These are phyloP conservation scores for Python bivittatus DNA, from an alignment of 2,113 vertebrate species.

Conservation along the genomic window DNA sequence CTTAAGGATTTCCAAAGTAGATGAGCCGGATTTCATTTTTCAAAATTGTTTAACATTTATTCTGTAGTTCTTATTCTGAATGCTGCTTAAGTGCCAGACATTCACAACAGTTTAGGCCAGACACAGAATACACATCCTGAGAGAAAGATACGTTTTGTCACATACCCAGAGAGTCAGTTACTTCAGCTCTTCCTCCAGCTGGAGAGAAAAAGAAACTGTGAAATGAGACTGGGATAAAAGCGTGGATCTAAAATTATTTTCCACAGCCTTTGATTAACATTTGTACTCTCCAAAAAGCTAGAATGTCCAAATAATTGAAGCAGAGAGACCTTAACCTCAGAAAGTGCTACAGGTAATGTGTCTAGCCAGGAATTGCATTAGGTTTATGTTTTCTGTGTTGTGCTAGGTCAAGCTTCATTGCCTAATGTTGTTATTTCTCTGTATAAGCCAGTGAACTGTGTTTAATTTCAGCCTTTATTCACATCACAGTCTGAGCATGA, in stretches of 20 bases:
- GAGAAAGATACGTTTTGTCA: background rate
- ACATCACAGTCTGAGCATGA: background rate
- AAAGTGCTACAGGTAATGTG: background rate
- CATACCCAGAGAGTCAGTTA: background rate
- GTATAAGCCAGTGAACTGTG: background rate
- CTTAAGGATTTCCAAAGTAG: background rate
- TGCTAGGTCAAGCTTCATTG: background rate
- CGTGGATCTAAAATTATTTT: background rate
- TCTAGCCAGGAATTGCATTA: background rate
- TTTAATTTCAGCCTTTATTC: background rate
- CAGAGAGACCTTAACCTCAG: background rate
- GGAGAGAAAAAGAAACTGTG: background rate
- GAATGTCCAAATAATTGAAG: background rate
- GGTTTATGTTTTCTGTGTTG: background rate
- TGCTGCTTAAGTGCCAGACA: background rate
- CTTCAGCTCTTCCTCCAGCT: background rate
- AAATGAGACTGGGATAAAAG: background rate
- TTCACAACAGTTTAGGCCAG: background rate
- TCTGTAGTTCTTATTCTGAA: background rate
- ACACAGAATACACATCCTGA: background rate
- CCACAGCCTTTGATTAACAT: background rate
- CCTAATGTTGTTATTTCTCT: background rate
- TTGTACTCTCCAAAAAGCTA: background rate
- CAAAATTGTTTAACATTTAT: background rate
- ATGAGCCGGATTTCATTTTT: background rate